Conservation (phyloP, 1,140 invertebrate species). For the Drosophila kohkoa region DNA sequence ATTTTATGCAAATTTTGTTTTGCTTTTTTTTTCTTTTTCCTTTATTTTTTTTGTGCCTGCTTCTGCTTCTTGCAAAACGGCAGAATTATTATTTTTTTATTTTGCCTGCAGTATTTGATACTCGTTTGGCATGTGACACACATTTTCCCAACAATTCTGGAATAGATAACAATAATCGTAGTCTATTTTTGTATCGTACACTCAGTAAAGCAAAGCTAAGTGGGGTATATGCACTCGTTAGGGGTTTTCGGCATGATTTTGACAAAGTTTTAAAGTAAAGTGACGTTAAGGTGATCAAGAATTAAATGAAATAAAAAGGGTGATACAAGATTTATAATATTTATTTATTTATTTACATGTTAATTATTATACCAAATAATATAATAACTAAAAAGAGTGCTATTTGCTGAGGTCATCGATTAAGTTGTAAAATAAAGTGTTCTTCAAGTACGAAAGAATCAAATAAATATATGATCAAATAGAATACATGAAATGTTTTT, state of each 20-base stretch:
- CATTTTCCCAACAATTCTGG: slow-evolving; percentile 29
- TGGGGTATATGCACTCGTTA: background rate
- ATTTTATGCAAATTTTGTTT: slow-evolving; percentile 49
- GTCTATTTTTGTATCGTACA: slow-evolving; percentile 33
- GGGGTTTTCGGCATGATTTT: background rate
- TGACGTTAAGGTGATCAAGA: too few species aligned
- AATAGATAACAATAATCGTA: slow-evolving; percentile 41
- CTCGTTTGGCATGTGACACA: slow-evolving; percentile 42
- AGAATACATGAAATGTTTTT: too few species aligned
- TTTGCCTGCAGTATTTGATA: slow-evolving; percentile 13
- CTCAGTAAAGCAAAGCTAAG: background rate
- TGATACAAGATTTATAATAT: too few species aligned
- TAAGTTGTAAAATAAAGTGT: too few species aligned
- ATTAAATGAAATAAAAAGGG: too few species aligned
- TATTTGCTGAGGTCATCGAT: too few species aligned
- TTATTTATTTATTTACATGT: too few species aligned
- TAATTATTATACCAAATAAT: too few species aligned
- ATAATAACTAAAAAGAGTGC: too few species aligned
- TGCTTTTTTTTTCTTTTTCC: background rate
- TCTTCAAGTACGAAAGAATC: too few species aligned
- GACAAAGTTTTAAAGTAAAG: background rate
- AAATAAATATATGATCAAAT: too few species aligned
- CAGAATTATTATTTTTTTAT: slow-evolving; percentile 9
- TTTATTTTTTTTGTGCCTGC: too few species aligned
- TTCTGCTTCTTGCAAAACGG: slow-evolving; percentile 10